phyloP scores from a whole-genome alignment of 2,888 invertebrate genomes.

The Tridacna crocea region DNA sequence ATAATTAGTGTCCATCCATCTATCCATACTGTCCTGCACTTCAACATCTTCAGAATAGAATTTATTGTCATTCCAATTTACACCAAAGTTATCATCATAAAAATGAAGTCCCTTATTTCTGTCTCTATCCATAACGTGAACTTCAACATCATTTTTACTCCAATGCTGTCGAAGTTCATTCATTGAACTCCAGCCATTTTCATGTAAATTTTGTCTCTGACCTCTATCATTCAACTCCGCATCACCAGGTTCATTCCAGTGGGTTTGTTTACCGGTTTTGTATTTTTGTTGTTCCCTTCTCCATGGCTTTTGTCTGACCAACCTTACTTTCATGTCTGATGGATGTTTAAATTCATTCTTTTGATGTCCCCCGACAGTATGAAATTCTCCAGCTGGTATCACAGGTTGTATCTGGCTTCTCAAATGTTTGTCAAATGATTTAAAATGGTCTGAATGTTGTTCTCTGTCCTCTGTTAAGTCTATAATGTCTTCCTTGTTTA shows the following conservation, averaged over 20 bases:
- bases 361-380: neutral
- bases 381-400: neutral
- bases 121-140: neutral
- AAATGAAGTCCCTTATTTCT: neutral
- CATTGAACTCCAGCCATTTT: neutral
- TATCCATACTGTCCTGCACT: constrained; percentile 18
- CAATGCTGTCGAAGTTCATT: neutral
- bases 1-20: neutral
- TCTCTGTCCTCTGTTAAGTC: too few relatives aligned
- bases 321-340: neutral
- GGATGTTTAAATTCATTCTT: constrained; percentile 9
- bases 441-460: too few relatives aligned
- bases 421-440: constrained; percentile 21
- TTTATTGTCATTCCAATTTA: constrained; percentile 42
- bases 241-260: constrained; percentile 4
- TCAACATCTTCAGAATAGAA: neutral
- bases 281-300: neutral
- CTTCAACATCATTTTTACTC: neutral
- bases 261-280: neutral
- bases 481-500: too few relatives aligned
- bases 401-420: constrained; percentile 38
- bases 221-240: neutral
- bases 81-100: constrained; percentile 39
- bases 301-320: neutral
- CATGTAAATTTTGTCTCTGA: neutral